These are phyloP conservation scores for Beris morrisii DNA, from an alignment of 2,888 invertebrate genomes.

Conservation along the genomic window DNA sequence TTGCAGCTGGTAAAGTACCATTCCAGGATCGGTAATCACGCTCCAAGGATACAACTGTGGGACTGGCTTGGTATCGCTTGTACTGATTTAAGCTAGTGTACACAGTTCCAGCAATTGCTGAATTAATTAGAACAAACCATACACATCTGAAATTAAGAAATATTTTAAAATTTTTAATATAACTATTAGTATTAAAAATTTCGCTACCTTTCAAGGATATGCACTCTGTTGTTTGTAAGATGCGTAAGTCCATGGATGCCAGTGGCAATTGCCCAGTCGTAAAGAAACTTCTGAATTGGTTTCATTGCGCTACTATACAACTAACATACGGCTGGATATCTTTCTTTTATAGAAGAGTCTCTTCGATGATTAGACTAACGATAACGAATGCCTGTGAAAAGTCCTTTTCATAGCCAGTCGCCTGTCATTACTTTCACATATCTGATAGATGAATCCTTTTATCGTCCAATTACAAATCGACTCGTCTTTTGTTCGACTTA, in stretches of 20 bases:
- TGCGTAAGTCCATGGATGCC: slow-evolving; percentile 18
- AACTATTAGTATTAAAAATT: background rate
- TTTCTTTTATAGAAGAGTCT: background rate
- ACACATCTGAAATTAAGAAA: slow-evolving; percentile 42
- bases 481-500: background rate
- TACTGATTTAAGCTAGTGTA: slow-evolving; percentile 46
- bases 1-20: slow-evolving; percentile 52
- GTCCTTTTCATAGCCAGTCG: background rate
- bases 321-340: background rate
- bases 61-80: slow-evolving; percentile 47
- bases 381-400: slow-evolving; percentile 14
- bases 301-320: background rate
- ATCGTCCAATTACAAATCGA: slow-evolving; percentile 20
- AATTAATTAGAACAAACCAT: slow-evolving; percentile 46
- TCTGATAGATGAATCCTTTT: slow-evolving; percentile 23
- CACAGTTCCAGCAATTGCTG: slow-evolving; percentile 45
- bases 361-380: slow-evolving; percentile 14
- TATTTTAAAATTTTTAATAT: background rate
- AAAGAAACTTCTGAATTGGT: background rate
- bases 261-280: background rate
- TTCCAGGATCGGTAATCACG: slow-evolving; percentile 54
- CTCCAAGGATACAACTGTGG: slow-evolving; percentile 53
- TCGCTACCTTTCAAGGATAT: slow-evolving; percentile 8
- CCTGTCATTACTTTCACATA: slow-evolving; percentile 19
- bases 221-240: slow-evolving; percentile 4